Evolutionary conservation across 2,888 invertebrate species (phyloP).

Genomic region (Volucella inflata): DNA sequence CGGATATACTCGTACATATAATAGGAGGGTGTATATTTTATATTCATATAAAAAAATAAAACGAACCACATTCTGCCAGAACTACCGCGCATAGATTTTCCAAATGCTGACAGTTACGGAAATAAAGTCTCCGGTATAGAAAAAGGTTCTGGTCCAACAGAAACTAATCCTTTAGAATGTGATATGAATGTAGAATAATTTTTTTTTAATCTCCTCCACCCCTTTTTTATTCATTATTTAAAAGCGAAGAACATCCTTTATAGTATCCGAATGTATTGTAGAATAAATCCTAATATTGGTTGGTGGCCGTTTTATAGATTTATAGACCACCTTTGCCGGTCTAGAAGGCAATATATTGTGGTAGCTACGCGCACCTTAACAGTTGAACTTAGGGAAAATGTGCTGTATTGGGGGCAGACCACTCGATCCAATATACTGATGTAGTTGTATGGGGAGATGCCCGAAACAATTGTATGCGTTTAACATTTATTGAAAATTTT

Average conservation of each 20-base stretch:
- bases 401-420: neutral
- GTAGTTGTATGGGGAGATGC: too few species aligned
- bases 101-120: constrained; percentile 81
- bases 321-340: constrained; percentile 41
- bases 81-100: constrained; percentile 79
- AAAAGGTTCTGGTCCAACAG: constrained; percentile 62
- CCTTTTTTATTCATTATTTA: constrained; percentile 6
- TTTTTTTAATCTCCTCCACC: constrained; percentile 30
- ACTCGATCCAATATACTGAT: neutral
- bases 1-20: too few species aligned
- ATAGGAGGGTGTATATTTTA: constrained; percentile 42
- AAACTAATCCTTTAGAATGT: constrained; percentile 65
- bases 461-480: too few species aligned
- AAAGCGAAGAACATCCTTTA: constrained; percentile 47
- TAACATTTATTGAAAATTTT: too few species aligned
- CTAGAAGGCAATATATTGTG: neutral
- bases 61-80: constrained; percentile 7
- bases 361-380: neutral
- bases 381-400: constrained; percentile 5
- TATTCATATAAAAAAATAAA: constrained; percentile 28
- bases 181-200: constrained; percentile 30
- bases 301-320: constrained; percentile 27
- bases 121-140: constrained; percentile 79
- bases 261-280: constrained; percentile 23
- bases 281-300: constrained; percentile 61